A percentile compares a stretch with the other conserved stretches of the same genome.
Conservation (phyloP, 37 sponge, comb jelly and placozoan genomes). For the Agelas oroides region DNA sequence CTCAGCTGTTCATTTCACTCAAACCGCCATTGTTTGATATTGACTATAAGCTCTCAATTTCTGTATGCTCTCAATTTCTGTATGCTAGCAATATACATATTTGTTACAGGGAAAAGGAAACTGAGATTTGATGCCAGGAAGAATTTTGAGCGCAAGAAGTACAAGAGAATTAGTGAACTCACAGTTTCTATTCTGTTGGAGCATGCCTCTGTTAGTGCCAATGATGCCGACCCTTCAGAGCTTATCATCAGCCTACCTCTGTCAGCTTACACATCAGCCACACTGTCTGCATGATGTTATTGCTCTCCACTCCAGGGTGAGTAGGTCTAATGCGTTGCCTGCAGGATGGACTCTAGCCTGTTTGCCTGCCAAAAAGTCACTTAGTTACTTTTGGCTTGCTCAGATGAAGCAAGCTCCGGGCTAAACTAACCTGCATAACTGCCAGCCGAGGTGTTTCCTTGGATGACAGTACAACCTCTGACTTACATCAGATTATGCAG, state of each 20-base stretch:
- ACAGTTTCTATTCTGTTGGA: not conserved
- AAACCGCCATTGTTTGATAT: too few species aligned
- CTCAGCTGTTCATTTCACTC: too few species aligned
- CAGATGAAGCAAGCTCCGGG: not conserved
- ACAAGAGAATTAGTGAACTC: not conserved
- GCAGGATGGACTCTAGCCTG: not conserved
- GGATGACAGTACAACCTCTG: not conserved
- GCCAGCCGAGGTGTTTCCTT: not conserved
- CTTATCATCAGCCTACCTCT: not conserved
- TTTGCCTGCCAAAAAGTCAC: not conserved
- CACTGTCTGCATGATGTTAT: not conserved
- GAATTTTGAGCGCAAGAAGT: conserved; percentile 1
- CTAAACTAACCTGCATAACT: not conserved
- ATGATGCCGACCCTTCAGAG: not conserved
- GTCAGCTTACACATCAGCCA: not conserved
- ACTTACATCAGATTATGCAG: not conserved
- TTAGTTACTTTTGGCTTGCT: not conserved
- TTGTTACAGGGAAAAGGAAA: too few species aligned
- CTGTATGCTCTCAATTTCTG: too few species aligned
- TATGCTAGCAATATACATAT: too few species aligned
- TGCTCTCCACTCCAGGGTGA: not conserved
- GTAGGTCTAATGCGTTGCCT: not conserved
- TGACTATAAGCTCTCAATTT: too few species aligned
- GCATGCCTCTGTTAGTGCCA: too few species aligned
- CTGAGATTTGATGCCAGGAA: not conserved